phyloP scores from a whole-genome alignment of 2,797 vertebrate genomes.

The Thalassophryne amazonica region DNA sequence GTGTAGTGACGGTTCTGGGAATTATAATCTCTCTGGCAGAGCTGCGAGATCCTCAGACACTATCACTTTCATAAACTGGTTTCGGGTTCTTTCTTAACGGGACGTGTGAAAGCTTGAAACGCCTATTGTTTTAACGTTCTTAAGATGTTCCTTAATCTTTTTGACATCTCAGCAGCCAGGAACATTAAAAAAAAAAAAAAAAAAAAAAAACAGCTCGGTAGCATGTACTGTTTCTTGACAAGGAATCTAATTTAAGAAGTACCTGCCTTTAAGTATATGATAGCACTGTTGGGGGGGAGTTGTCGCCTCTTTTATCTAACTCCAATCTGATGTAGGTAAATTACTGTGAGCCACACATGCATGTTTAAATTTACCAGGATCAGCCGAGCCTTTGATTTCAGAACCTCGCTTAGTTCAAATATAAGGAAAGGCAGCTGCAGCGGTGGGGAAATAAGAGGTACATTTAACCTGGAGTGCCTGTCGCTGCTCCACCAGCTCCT shows the following conservation, averaged over 20 bases:
- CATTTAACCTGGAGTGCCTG: conserved; percentile 97
- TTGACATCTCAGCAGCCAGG: conserved; percentile 52
- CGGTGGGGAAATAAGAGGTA: conserved; percentile 68
- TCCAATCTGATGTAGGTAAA: conserved; percentile 85
- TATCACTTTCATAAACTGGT: conserved; percentile 56
- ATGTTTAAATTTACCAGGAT: conserved; percentile 93
- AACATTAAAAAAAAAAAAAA: conserved; percentile 34
- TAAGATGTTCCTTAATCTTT: conserved; percentile 47
- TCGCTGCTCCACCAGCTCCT: conserved; percentile 79
- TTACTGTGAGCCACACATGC: conserved; percentile 89
- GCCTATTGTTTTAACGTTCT: conserved; percentile 30
- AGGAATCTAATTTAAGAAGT: conserved; percentile 65
- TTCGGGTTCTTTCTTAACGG: conserved; percentile 53
- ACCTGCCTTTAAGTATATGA: conserved; percentile 62
- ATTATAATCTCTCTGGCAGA: conserved; percentile 59
- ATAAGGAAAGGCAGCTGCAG: conserved; percentile 82
- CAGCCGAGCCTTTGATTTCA: conserved; percentile 89
- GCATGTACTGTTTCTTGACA: conserved; percentile 33
- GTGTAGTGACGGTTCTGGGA: conserved; percentile 59
- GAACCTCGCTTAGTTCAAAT: conserved; percentile 95
- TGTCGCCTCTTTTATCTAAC: conserved; percentile 83
- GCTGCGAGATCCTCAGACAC: conserved; percentile 48
- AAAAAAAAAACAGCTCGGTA: conserved; percentile 31
- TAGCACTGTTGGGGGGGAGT: conserved; percentile 56
- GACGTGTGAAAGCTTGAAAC: conserved; percentile 49